Evolutionary conservation across 2,797 vertebrate genomes (phyloP), one percentile per base, ranked within the genome.

Genomic region (Pipistrellus pygmaeus): DNA sequence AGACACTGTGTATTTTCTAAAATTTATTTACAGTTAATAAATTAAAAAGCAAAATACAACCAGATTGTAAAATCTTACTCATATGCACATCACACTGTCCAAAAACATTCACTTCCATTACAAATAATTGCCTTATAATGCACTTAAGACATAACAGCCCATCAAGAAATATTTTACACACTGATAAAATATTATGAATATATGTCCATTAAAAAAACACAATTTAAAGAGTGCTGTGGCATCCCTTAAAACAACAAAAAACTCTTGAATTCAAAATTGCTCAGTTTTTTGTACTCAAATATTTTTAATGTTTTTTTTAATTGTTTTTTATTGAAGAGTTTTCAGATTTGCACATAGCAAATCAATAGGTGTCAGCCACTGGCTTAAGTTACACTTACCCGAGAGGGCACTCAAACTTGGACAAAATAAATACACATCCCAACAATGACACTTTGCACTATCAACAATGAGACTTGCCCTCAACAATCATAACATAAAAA

Each of bases 11-110:
- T 96, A 94, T 94, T 95, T 92, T 97, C 96, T 96, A 97, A 97
- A 97, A 97, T 97, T 97, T 97, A 97, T 97, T 97, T 97, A 97
- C 97, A 97, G 69, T 96, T 96, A 97, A 97, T 97, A 97, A 97
- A 87, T 97, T 97, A 97, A 97, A 97, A 96, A 95, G 93, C 87
- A 96, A 97, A 95, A 76, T 95, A 97, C 97, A 97, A 96, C 88
- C 93, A 96, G 95, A 96, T 85, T 95, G 57, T 84, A 97, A 96
- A 96, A 96, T 96, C 87, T 96, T 93, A 95, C 95, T 88, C 90
- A 97, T 97, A 97, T 94, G 93, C 93, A 97, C 97, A 96, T 96
- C 93, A 96, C 95, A 97, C 88, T 93, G 85, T 93, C 91, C 93
- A 92, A 97, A 97, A 96, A 92, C 96, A 84, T 96, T 96, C 80